These are phyloP conservation scores for Perdita meconis DNA, from an alignment of 2,888 invertebrate species.

Conservation along the genomic window DNA sequence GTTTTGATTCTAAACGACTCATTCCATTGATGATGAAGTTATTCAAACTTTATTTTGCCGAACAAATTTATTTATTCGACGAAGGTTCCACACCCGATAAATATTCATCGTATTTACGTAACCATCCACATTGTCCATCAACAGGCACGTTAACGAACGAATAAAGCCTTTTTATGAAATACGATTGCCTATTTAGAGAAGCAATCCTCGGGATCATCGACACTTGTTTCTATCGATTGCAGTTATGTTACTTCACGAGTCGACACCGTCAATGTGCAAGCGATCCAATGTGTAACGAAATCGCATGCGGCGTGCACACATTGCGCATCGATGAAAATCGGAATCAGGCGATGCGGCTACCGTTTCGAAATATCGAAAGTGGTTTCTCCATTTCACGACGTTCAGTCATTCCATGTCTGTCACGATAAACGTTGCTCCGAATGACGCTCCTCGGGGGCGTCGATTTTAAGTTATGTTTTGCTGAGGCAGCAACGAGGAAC, in stretches of 20 bases:
- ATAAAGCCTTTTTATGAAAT: too few species aligned
- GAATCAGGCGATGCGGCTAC: constrained; percentile 20
- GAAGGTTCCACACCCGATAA: too few species aligned
- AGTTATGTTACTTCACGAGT: not conserved
- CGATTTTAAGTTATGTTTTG: too few species aligned
- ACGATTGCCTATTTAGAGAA: not conserved
- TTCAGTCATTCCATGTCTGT: constrained; percentile 1
- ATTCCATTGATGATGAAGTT: too few species aligned
- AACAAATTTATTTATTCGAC: too few species aligned
- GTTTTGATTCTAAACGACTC: too few species aligned
- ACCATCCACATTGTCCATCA: too few species aligned
- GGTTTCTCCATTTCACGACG: constrained; percentile 48
- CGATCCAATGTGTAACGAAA: constrained; percentile 22
- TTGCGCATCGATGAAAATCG: constrained; percentile 50
- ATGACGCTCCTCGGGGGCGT: not conserved
- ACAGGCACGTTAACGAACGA: too few species aligned
- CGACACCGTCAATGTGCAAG: not conserved
- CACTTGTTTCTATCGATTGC: not conserved
- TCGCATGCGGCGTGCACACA: constrained; percentile 28
- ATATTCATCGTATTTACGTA: too few species aligned
- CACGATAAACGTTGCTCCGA: not conserved
- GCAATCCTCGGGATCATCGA: not conserved
- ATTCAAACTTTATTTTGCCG: too few species aligned
- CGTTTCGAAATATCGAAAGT: constrained; percentile 72
- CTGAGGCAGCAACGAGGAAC: too few species aligned